Conservation (phyloP, 2,888 invertebrate genomes). For the Netelia virgata region DNA sequence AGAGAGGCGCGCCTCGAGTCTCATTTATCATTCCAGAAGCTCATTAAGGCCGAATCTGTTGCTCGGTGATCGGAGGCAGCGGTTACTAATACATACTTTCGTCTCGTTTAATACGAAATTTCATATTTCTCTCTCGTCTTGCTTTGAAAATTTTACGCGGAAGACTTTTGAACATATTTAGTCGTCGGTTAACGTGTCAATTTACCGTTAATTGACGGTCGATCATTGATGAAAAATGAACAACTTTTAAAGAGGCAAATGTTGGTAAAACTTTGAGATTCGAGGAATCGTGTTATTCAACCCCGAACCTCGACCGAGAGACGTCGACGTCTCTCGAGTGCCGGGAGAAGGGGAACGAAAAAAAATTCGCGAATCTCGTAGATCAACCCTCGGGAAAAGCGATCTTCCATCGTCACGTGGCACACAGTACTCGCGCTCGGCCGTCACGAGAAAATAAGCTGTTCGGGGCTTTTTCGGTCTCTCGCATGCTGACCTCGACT, state of each 20-base stretch:
- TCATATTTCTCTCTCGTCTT: conserved; percentile 34
- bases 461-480: conserved; percentile 55
- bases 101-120: conserved; percentile 62
- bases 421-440: conserved; percentile 18
- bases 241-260: no score
- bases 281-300: conserved; percentile 33
- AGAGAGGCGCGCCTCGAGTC: conserved; percentile 85
- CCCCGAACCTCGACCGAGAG: background rate
- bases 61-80: conserved; percentile 81
- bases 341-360: conserved; percentile 14
- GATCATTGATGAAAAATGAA: no score
- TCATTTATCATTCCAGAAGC: conserved; percentile 86
- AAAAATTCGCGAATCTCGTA: conserved; percentile 58
- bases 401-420: conserved; percentile 60
- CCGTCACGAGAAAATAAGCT: conserved; percentile 65
- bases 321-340: conserved; percentile 39
- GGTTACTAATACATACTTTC: conserved; percentile 75
- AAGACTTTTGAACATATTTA: no score
- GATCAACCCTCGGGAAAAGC: conserved; percentile 59
- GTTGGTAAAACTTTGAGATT: background rate
- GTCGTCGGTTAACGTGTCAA: no score
- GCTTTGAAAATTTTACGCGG: no score
- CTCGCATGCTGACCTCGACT: conserved; percentile 79
- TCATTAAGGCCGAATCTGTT: conserved; percentile 86
- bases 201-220: no score